Percentiles rank a stretch among this genome's conserved stretches.
Evolutionary conservation across 2,888 invertebrate genomes (phyloP).

Genomic region (Eupithecia subfuscata): DNA sequence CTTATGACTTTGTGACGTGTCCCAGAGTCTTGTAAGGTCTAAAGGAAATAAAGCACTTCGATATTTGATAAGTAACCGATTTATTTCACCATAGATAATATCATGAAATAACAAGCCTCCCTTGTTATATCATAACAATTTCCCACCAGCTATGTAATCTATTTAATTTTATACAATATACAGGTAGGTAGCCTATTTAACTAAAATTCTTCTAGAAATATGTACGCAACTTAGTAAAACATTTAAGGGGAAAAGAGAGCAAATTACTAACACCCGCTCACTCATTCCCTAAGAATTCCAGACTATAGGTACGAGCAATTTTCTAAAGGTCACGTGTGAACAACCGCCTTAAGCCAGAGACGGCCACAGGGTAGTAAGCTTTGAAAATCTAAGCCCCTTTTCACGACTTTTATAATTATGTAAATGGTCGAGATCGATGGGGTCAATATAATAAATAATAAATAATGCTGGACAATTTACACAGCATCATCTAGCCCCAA

Average conservation of each 20-base stretch:
- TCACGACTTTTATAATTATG: not conserved
- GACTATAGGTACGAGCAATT: constrained; percentile 59
- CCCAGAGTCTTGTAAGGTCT: too few species aligned
- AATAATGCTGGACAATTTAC: too few species aligned
- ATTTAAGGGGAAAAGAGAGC: constrained; percentile 21
- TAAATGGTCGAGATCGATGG: not conserved
- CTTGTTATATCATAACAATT: not conserved
- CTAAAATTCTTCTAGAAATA: not conserved
- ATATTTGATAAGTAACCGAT: not conserved
- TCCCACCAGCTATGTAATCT: not conserved
- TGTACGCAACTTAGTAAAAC: not conserved
- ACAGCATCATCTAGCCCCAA: too few species aligned
- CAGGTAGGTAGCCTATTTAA: not conserved
- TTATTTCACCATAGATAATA: not conserved
- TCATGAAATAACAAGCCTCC: not conserved
- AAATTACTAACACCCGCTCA: constrained; percentile 35
- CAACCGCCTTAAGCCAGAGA: constrained; percentile 65
- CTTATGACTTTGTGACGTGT: too few species aligned
- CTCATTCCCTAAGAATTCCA: constrained; percentile 52
- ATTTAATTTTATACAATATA: not conserved
- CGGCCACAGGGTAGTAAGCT: not conserved
- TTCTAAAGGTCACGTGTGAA: constrained; percentile 79
- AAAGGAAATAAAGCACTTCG: too few species aligned
- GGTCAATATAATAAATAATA: too few species aligned
- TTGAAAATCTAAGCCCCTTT: not conserved